Conservation (phyloP, 2,888 invertebrate species). For the Netelia melanura region DNA sequence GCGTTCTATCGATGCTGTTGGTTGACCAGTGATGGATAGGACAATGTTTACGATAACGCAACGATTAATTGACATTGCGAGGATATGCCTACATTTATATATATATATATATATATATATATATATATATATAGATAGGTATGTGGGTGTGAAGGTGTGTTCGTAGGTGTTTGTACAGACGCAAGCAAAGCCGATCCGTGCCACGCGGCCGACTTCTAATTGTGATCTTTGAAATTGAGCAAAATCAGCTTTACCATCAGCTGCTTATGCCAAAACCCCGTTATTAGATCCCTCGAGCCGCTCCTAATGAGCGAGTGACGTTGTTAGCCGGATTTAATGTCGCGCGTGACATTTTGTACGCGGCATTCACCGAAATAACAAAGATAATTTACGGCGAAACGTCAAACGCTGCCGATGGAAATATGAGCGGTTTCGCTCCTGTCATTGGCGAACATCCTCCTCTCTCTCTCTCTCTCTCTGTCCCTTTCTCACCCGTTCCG, state of each 20-base stretch:
- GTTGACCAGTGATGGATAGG: slow-evolving; percentile 62
- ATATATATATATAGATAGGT: not conserved
- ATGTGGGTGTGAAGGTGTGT: not conserved
- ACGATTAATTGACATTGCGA: slow-evolving; percentile 63
- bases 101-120: slow-evolving; percentile 5
- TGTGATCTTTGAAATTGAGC: slow-evolving; percentile 19
- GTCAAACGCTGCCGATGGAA: not conserved
- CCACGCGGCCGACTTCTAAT: slow-evolving; percentile 18
- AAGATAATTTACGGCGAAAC: slow-evolving; percentile 23
- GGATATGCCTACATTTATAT: not conserved
- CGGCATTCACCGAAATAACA: not conserved
- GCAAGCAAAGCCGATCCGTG: not conserved
- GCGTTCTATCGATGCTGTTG: slow-evolving; percentile 60
- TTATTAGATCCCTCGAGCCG: not conserved
- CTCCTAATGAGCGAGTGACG: slow-evolving; percentile 6
- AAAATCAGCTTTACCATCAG: slow-evolving; percentile 24
- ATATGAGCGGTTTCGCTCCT: slow-evolving; percentile 2
- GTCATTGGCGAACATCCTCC: slow-evolving; percentile 25
- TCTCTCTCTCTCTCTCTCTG: not conserved
- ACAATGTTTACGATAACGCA: slow-evolving; percentile 66
- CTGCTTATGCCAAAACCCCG: not conserved
- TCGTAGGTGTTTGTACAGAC: not conserved
- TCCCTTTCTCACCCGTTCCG: no score
- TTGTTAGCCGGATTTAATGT: not conserved
- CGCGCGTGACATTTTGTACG: not conserved